Evolutionary conservation across 2,113 vertebrate genomes (phyloP), one percentile per base, ranked within the genome.

Genomic region (Myiozetetes cayanensis): DNA sequence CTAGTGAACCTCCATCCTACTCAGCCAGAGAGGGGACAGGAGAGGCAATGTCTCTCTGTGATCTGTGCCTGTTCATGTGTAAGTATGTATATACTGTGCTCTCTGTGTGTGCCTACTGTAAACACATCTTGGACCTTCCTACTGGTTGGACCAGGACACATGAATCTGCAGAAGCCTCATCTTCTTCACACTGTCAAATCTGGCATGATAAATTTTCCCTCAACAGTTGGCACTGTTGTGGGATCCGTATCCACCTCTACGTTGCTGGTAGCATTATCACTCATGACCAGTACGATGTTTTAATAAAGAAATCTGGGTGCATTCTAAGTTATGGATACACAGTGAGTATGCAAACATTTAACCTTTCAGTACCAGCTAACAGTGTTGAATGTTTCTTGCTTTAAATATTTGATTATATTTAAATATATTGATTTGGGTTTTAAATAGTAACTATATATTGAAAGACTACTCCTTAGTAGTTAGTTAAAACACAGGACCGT

Each of bases 61-160:
- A 73, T 50, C 12, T 46, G 6, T 53, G 46, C 19, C 12, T 43
- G 41, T 14, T 15, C 41, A 23, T 31, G 14, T 23, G 4, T 30
- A 27, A 20, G 8, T 30, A 15, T 9, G 15, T n/a, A 19, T 31
- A 9, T 9, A 46, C 0, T 33, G 27, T 1, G 2, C 12, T 27
- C 20, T 35, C 5, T 25, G 4, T 25, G 23, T 13, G 3, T 52
- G 16, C 7, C 59, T 47, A 6, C 13, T 53, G 22, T 49, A 22
- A 82, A 53, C 4, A 35, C 12, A 43, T 11, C 35, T 52, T 37
- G 37, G 37, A 37, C 37, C 37, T 37, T 37, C 37, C 8, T 37
- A 21, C 9, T n/a, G 9, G 31, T 3, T 52, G 41, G 39, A 71
- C 13, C 9, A 25, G 14, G 6, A 37, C 11, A 74, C 13, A 24